These are phyloP conservation scores for Tolmerus cingulatus DNA, from an alignment of 2,888 invertebrate genomes.

Conservation along the genomic window DNA sequence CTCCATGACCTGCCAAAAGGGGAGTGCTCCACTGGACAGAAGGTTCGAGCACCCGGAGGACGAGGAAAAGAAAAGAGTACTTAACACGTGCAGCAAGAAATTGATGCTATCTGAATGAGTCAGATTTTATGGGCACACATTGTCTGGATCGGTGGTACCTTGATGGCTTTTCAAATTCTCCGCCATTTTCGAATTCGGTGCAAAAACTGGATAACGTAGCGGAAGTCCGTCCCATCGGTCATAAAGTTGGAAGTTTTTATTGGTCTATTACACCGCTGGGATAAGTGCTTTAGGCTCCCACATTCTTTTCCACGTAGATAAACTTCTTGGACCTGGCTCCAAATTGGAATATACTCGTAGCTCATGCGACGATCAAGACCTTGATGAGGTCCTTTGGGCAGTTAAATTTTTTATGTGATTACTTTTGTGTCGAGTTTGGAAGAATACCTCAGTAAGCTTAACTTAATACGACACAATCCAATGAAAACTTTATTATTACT, in stretches of 20 bases:
- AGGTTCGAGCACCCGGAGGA: neutral
- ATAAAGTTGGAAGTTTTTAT: constrained; percentile 34
- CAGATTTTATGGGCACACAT: constrained; percentile 34
- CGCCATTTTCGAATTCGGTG: neutral
- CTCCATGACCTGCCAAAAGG: neutral
- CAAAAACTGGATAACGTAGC: constrained; percentile 9
- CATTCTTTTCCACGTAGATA: constrained; percentile 12
- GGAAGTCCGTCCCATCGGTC: constrained; percentile 10
- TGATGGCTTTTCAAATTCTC: constrained; percentile 30
- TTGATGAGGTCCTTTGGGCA: neutral
- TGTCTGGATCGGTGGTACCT: neutral
- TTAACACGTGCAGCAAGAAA: constrained; percentile 35
- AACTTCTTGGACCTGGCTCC: neutral
- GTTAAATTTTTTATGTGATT: constrained; percentile 35
- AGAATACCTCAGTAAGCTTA: neutral
- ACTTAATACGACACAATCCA: neutral
- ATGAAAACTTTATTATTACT: neutral
- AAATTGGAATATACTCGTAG: neutral
- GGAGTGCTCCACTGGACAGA: neutral
- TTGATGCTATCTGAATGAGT: constrained; percentile 4
- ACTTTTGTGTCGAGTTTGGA: neutral
- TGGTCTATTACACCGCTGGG: constrained; percentile 16
- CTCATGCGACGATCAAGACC: neutral
- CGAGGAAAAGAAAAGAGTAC: neutral
- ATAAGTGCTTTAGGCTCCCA: neutral